Base-by-base conservation (phyloP, 30 jellyfish, hydroid and myxozoan genomes). In the Aurelia sp. region DNA sequence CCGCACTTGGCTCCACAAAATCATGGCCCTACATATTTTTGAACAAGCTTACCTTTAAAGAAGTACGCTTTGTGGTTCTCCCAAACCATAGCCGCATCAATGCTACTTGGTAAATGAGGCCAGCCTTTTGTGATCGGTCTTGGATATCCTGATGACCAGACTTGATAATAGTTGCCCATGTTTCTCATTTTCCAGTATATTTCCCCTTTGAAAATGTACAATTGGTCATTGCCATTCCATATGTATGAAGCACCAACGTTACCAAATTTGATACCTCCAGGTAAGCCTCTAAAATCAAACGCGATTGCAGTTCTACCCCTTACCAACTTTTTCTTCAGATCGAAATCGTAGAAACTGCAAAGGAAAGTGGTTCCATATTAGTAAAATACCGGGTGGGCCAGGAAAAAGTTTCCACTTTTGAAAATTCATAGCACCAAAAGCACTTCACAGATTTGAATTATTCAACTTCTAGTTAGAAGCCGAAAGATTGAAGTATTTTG, bases 21-120 rank as follows among this genome's bases (percentile, higher is more conserved):
- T n/a, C n/a, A n/a, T n/a, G n/a, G n/a, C n/a, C n/a, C n/a, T n/a
- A n/a, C n/a, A n/a, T n/a, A n/a, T n/a, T n/a, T n/a, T n/a, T n/a
- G n/a, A n/a, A n/a, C n/a, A n/a, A n/a, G n/a, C 16, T 44, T 58
- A 94, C 98, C 98, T 94, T 89, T 94, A 74, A 94, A 94, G 81
- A 94, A 94, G 70, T 88, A 94, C 7, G 98, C 82, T 35, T 40
- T 93, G 17, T 95, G 86, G 57, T 94, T 88, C 5, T 82, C 65
- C 98, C 98, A 94, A 4, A 48, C 75, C 20, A 87, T 78, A 4
- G 78, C 98, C 11, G 95, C 90, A 84, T 82, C 97, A 21, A 94
- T 55, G 52, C 84, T 77, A 60, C 63, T 67, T 20, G 99, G 99
- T 9, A 95, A 82, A 22, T 92, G 90, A 15, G 21, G 59, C 99